These are phyloP conservation scores for Laticauda laticaudata DNA, from an alignment of 2,113 vertebrate species.

Conservation along the genomic window DNA sequence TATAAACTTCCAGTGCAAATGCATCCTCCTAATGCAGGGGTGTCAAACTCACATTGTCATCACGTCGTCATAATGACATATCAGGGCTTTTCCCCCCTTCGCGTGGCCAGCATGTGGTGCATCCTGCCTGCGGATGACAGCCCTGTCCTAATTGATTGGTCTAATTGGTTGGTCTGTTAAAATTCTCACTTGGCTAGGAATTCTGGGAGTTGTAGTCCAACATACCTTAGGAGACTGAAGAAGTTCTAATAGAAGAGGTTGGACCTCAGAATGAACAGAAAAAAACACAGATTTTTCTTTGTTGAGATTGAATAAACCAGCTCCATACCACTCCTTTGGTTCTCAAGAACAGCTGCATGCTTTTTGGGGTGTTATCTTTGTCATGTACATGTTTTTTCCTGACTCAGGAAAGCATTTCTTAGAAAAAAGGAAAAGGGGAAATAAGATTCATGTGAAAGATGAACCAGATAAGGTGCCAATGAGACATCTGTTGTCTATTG, in stretches of 20 bases:
- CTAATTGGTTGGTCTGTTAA: not conserved
- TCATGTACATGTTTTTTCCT: fast-evolving
- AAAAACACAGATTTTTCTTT: not conserved
- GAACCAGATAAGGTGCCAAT: not conserved
- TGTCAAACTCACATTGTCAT: no score
- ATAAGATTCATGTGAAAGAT: not conserved
- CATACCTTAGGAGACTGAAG: not conserved
- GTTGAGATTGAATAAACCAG: not conserved
- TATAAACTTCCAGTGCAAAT: not conserved
- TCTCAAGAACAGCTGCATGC: not conserved
- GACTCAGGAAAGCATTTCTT: not conserved
- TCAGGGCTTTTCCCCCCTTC: no score
- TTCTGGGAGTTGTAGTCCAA: not conserved
- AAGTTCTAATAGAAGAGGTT: not conserved
- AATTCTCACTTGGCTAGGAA: not conserved
- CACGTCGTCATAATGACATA: no score
- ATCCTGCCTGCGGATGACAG: no score
- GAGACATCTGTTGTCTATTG: fast-evolving
- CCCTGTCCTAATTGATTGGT: not conserved
- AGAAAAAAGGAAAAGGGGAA: not conserved
- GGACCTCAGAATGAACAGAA: not conserved
- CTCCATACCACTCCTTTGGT: not conserved
- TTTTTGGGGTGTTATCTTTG: not conserved
- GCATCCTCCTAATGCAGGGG: not conserved
- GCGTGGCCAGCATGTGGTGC: no score